phyloP scores from a whole-genome alignment of 2,888 invertebrate genomes.

The Ectemnius continuus region DNA sequence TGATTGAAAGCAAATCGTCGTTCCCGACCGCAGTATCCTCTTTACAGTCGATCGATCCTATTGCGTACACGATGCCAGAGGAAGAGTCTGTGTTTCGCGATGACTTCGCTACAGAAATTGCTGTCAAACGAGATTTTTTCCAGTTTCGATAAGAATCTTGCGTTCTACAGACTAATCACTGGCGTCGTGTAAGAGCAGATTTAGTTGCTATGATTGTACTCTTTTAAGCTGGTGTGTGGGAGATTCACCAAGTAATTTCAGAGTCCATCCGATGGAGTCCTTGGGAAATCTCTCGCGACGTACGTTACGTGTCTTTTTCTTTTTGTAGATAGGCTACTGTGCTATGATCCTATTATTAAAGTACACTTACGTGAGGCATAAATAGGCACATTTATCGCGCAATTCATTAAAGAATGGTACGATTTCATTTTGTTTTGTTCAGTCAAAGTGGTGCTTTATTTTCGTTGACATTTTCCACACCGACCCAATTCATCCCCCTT shows the following conservation, averaged over 20 bases:
- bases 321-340: conserved; percentile 65
- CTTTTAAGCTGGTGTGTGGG: conserved; percentile 3
- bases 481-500: neutral
- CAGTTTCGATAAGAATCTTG: too few relatives aligned
- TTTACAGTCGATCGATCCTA: neutral
- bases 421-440: conserved; percentile 70
- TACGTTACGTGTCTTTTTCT: conserved; percentile 42
- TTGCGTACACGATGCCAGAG: too few relatives aligned
- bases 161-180: neutral
- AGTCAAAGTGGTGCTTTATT: conserved; percentile 20
- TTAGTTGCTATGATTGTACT: neutral
- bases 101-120: too few relatives aligned
- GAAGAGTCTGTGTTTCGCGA: too few relatives aligned
- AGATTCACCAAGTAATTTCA: conserved; percentile 21
- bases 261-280: conserved; percentile 23
- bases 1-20: neutral
- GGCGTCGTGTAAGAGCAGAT: conserved; percentile 7
- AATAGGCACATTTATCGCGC: conserved; percentile 53
- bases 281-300: conserved; percentile 22
- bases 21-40: conserved; percentile 4
- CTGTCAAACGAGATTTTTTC: too few relatives aligned
- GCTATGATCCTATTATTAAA: conserved; percentile 61
- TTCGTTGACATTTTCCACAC: conserved; percentile 10
- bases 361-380: conserved; percentile 39
- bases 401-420: conserved; percentile 68